Evolutionary conservation across 2,888 invertebrate genomes (phyloP), one percentile per base, ranked within the genome.

Genomic region (Drosophila mercatorum): DNA sequence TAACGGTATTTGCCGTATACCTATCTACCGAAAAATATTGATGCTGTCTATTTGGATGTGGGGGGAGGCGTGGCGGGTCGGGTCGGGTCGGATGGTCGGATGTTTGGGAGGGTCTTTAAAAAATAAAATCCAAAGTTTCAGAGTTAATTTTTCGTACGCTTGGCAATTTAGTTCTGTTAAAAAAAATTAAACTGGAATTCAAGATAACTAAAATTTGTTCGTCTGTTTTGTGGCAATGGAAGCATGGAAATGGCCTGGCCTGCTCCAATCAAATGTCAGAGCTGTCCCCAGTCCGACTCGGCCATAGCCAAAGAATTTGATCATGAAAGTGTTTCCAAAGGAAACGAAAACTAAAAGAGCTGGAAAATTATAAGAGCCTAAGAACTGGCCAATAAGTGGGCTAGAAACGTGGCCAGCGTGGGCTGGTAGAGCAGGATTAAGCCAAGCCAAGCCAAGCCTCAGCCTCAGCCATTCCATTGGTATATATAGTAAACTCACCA

Each of bases 61-160:
- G 14, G 26, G 38, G 14, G 0, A 38, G 26, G 38, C 2, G 22
- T 1, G 22, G 22, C 22, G 22, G 1, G 22, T 1, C 22, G 22
- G 22, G 22, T 22, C 22, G 22, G 22, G 22, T 22, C 17, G 17
- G 17, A 17, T 17, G 17, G 17, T 17, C 17, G 17, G 17, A 17
- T 17, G 17, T 17, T 17, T 22, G 22, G 28, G 31, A 51, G 41
- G 41, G 51, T 65, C 56, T 68, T 46, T 51, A 41, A 70, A 70
- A 74, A 49, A 5, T 26, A 56, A 49, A 74, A 78, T 65, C 67
- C 31, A 71, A 77, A 75, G 44, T 47, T 62, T 74, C n/a, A 55
- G 43, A 22, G 44, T 57, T 47, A 78, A 77, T 75, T 77, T 77
- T 78, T 71, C 60, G 78, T 68, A 77, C 78, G 68, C 52, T 79